Conservation (phyloP, 2,888 invertebrate genomes). For the Criorhina ranunculi region DNA sequence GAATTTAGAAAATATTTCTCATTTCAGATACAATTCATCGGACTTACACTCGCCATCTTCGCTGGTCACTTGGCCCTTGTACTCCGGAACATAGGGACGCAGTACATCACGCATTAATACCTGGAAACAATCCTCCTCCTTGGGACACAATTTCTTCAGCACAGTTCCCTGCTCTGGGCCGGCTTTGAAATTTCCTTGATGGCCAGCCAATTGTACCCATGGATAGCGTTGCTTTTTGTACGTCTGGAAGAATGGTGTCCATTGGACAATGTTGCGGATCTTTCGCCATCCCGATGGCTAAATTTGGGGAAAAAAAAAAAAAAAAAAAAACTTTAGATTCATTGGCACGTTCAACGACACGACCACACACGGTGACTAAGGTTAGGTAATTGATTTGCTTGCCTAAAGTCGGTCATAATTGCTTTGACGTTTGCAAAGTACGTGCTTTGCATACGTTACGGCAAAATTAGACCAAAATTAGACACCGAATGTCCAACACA, state of each 20-base stretch:
- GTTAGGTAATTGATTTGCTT: conserved; percentile 41
- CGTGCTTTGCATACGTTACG: conserved; percentile 33
- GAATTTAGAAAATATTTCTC: neutral
- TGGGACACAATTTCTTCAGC: conserved; percentile 94
- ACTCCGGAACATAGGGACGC: conserved; percentile 96
- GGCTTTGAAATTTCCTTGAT: conserved; percentile 97
- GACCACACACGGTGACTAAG: conserved; percentile 32
- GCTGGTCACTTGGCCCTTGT: conserved; percentile 93
- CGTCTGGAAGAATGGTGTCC: conserved; percentile 98
- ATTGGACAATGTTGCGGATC: conserved; percentile 96
- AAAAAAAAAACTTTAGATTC: conserved; percentile 42
- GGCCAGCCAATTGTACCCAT: conserved; percentile 98
- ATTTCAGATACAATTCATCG: no score
- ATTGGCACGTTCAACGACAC: conserved; percentile 11
- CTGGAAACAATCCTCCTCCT: conserved; percentile 95
- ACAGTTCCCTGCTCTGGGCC: conserved; percentile 97
- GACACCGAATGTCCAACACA: conserved; percentile 17
- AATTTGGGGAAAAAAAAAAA: conserved; percentile 83
- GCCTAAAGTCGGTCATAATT: conserved; percentile 24
- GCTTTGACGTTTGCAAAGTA: conserved; percentile 35
- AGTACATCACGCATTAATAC: conserved; percentile 93
- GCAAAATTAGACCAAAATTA: conserved; percentile 26
- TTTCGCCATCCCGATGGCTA: conserved; percentile 98
- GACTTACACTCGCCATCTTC: conserved; percentile 91
- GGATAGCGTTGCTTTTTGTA: conserved; percentile 98